A percentile compares a stretch with the other conserved stretches of the same genome.
These are phyloP conservation scores for Cheirogaleus medius DNA, from an alignment of 2,113 vertebrate species.

Conservation along the genomic window DNA sequence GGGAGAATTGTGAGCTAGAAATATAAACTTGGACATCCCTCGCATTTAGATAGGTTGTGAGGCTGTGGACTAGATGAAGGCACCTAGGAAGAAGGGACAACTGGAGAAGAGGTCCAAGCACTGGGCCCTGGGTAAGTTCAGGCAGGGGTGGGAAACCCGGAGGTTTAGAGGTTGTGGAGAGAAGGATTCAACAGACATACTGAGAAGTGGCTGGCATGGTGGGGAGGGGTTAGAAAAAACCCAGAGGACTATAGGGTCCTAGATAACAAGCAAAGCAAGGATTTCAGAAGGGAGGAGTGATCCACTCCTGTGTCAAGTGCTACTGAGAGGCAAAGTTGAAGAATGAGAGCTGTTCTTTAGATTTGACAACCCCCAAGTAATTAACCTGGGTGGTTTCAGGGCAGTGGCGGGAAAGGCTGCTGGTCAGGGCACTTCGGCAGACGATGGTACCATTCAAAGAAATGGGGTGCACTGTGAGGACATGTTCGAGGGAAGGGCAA, in stretches of 20 bases:
- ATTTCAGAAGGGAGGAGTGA: background rate
- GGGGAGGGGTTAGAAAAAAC: background rate
- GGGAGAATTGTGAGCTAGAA: background rate
- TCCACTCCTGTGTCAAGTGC: background rate
- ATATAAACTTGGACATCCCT: background rate
- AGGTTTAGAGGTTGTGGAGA: background rate
- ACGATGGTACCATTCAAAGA: background rate
- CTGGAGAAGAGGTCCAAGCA: background rate
- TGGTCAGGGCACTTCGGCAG: background rate
- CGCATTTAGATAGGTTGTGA: background rate
- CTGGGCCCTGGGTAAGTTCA: background rate
- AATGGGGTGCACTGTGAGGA: rapidly evolving
- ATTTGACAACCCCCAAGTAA: background rate
- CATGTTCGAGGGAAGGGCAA: background rate
- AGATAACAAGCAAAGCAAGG: too few relatives aligned
- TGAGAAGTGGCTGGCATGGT: background rate
- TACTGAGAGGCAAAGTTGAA: background rate
- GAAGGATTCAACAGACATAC: background rate
- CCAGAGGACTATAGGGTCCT: background rate
- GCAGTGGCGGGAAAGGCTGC: background rate
- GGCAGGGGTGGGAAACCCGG: too few relatives aligned
- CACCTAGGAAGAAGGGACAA: background rate
- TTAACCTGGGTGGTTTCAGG: background rate
- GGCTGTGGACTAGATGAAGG: background rate
- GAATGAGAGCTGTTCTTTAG: background rate